Evolutionary conservation across 2,888 invertebrate genomes (phyloP).

Genomic region (Cheilosia scutellata): DNA sequence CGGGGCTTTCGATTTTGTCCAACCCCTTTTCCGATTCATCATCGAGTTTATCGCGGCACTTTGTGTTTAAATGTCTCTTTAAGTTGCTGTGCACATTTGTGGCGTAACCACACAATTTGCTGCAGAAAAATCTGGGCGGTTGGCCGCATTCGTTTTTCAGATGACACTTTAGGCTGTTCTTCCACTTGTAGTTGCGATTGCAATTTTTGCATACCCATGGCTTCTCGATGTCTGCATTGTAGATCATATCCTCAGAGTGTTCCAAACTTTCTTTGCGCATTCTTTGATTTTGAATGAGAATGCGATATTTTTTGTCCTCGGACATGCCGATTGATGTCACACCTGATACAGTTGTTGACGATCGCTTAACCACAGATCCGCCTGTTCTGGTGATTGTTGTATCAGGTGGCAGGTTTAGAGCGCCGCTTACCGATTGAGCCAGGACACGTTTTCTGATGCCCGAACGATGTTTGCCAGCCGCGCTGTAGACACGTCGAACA

Average conservation of each 20-base stretch:
- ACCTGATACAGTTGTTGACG: conserved; percentile 76
- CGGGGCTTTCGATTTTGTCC: conserved; percentile 48
- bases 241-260: conserved; percentile 84
- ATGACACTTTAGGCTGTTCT: conserved; percentile 90
- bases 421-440: conserved; percentile 26
- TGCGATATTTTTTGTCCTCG: conserved; percentile 83
- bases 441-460: conserved; percentile 47
- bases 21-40: conserved; percentile 78
- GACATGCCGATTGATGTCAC: conserved; percentile 78
- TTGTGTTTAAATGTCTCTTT: conserved; percentile 84
- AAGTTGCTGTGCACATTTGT: conserved; percentile 84
- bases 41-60: conserved; percentile 83
- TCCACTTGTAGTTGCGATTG: conserved; percentile 90
- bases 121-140: conserved; percentile 85
- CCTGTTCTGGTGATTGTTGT: conserved; percentile 73
- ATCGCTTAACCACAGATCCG: conserved; percentile 32
- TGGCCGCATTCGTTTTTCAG: conserved; percentile 88
- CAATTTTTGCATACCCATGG: conserved; percentile 88
- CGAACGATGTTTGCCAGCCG: conserved; percentile 46
- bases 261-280: conserved; percentile 83
- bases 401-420: conserved; percentile 59
- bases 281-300: conserved; percentile 83
- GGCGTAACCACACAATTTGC: conserved; percentile 84
- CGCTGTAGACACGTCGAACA: conserved; percentile 64
- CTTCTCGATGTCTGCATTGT: conserved; percentile 84